Evolutionary conservation across 2,797 vertebrate genomes (phyloP).

Genomic region (Enoplosus armatus): DNA sequence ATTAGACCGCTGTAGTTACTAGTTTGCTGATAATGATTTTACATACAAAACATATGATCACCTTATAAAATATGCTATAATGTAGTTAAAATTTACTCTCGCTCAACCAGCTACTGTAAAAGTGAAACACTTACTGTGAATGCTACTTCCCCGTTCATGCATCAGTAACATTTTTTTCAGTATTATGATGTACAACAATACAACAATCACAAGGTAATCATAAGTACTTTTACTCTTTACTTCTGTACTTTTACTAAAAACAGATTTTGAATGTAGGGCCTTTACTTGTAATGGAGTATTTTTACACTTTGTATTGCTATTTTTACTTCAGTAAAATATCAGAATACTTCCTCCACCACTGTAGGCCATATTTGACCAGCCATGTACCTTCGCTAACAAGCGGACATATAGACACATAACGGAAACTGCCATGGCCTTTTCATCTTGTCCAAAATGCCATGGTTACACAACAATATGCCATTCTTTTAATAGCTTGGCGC

Average conservation of each 20-base stretch:
- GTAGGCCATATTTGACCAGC: not conserved
- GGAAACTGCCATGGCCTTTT: constrained; percentile 1
- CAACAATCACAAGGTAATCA: not conserved
- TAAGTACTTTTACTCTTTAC: not conserved
- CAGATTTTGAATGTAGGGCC: not conserved
- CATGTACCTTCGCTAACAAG: not conserved
- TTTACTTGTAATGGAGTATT: not conserved
- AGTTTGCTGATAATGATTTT: not conserved
- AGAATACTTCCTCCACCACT: not conserved
- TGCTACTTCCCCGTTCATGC: not conserved
- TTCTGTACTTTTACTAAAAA: not conserved
- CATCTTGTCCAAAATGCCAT: not conserved
- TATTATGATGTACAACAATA: not conserved
- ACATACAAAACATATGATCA: not conserved
- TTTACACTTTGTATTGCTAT: not conserved
- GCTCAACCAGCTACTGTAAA: not conserved
- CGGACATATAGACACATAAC: not conserved
- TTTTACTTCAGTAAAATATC: not conserved
- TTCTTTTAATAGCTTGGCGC: constrained; percentile 53
- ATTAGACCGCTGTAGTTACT: not conserved
- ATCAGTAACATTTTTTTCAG: not conserved
- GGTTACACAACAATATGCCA: constrained; percentile 52
- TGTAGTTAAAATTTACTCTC: not conserved
- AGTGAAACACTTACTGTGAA: not conserved
- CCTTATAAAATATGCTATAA: not conserved